Conservation (phyloP, 2,888 invertebrate genomes). For the Therioaphis trifolii region DNA sequence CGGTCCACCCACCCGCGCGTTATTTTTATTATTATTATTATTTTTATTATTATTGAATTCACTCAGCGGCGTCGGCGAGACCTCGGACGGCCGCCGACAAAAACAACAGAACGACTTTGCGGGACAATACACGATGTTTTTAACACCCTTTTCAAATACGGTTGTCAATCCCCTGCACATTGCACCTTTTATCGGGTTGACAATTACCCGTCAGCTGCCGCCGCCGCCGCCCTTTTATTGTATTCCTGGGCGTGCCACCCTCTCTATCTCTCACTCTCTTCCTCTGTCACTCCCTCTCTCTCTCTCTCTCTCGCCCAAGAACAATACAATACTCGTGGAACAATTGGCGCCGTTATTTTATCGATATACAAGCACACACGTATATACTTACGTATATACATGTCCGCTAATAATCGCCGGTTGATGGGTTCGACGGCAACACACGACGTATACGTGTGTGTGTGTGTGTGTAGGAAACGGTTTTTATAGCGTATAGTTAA, state of each 20-base stretch:
- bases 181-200: slow-evolving; percentile 51
- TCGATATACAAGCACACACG: slow-evolving; percentile 11
- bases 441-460: not conserved
- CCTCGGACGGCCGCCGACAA: not conserved
- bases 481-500: slow-evolving; percentile 18
- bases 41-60: too few relatives aligned
- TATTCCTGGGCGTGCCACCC: slow-evolving; percentile 39
- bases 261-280: not conserved
- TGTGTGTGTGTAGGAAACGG: not conserved
- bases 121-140: slow-evolving; percentile 41
- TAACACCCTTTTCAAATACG: slow-evolving; percentile 55
- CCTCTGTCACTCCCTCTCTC: too few relatives aligned
- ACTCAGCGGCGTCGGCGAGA: too few relatives aligned
- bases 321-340: slow-evolving; percentile 31
- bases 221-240: slow-evolving; percentile 35
- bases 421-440: not conserved
- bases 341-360: slow-evolving; percentile 47
- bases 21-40: not conserved
- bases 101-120: slow-evolving; percentile 42
- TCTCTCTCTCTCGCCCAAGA: not conserved
- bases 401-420: slow-evolving; percentile 28
- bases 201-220: slow-evolving; percentile 54
- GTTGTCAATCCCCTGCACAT: slow-evolving; percentile 15
- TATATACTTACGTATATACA: not conserved
- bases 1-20: not conserved